These are phyloP conservation scores for Palloptera scutellata DNA, from an alignment of 2,888 invertebrate species.

Conservation along the genomic window DNA sequence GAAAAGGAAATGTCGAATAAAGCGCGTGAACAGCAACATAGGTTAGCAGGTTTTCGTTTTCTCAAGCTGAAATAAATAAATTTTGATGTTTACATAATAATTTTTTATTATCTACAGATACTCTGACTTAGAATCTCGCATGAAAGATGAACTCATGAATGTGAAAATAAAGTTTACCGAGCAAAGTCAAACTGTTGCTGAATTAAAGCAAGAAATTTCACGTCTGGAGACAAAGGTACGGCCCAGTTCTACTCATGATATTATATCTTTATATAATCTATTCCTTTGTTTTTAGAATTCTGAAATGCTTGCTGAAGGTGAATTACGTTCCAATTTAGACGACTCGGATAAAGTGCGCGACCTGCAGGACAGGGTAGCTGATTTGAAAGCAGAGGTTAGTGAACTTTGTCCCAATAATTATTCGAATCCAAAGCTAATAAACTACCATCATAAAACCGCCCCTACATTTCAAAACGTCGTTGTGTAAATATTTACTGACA, in stretches of 20 bases:
- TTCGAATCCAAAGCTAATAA: not conserved
- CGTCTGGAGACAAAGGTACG: conserved; percentile 87
- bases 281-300: conserved; percentile 74
- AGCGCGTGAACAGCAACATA: conserved; percentile 84
- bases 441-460: too few relatives aligned
- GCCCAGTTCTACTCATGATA: not conserved
- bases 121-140: conserved; percentile 65
- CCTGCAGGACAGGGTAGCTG: conserved; percentile 90
- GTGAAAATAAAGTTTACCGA: conserved; percentile 94
- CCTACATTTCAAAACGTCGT: too few relatives aligned
- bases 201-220: conserved; percentile 92
- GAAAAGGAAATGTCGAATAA: conserved; percentile 81
- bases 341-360: conserved; percentile 88
- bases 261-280: not conserved
- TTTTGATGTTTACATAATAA: not conserved
- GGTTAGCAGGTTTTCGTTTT: conserved; percentile 62
- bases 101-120: conserved; percentile 49
- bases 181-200: conserved; percentile 91
- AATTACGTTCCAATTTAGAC: conserved; percentile 84
- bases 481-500: too few relatives aligned
- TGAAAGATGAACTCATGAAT: conserved; percentile 92
- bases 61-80: not conserved
- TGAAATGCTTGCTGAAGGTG: conserved; percentile 92
- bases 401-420: not conserved
- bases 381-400: conserved; percentile 91